Conservation (phyloP, 2,797 vertebrate species). For the Vespertilio murinus region DNA sequence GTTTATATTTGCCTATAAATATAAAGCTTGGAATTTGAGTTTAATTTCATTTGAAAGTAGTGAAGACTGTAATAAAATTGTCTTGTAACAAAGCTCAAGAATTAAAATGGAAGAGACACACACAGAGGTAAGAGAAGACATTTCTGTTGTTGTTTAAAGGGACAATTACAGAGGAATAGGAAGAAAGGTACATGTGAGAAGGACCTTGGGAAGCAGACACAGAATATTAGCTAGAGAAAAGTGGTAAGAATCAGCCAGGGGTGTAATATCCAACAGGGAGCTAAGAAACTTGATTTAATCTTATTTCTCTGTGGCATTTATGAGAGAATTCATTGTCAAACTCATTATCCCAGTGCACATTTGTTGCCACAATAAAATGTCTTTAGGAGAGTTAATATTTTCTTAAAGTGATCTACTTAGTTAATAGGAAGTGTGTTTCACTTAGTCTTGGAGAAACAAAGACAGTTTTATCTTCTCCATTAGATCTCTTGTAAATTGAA, state of each 20-base stretch:
- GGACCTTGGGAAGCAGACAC: not conserved
- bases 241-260: not conserved
- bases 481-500: not conserved
- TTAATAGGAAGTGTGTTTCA: not conserved
- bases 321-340: not conserved
- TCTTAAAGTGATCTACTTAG: not conserved
- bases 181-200: not conserved
- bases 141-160: not conserved
- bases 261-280: not conserved
- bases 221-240: not conserved
- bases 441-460: not conserved
- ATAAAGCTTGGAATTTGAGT: not conserved
- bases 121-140: not conserved
- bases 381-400: not conserved
- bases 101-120: not conserved
- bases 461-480: not conserved
- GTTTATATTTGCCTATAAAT: not conserved
- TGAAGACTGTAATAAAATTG: not conserved
- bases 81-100: not conserved
- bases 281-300: not conserved
- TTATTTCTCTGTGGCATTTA: not conserved
- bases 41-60: not conserved
- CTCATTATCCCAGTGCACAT: not conserved
- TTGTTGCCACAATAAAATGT: slow-evolving; percentile 10
- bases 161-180: not conserved